These are phyloP conservation scores for Hanleya hanleyi DNA, from an alignment of 2,888 invertebrate species.

Conservation along the genomic window DNA sequence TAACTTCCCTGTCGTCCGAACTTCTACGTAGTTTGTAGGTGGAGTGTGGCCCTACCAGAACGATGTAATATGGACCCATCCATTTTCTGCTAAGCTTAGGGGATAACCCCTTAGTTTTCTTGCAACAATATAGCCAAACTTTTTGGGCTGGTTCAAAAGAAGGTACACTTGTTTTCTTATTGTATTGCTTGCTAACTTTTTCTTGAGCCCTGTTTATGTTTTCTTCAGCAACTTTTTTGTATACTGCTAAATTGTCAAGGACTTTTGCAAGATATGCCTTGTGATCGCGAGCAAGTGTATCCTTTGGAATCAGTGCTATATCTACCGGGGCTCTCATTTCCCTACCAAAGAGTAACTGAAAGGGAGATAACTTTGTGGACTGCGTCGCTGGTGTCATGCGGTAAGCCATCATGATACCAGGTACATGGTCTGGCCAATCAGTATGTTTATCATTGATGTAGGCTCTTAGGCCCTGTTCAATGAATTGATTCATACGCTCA, in stretches of 20 bases:
- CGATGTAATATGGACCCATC: slow-evolving; percentile 26
- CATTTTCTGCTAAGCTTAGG: slow-evolving; percentile 25
- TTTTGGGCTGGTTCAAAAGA: neutral
- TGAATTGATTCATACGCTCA: slow-evolving; percentile 15
- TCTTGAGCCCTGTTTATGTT: slow-evolving; percentile 14
- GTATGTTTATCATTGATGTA: neutral
- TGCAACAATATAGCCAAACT: slow-evolving; percentile 5
- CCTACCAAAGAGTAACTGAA: too few species aligned
- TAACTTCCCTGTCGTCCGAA: neutral
- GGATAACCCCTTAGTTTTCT: slow-evolving; percentile 1
- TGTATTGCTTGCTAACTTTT: slow-evolving; percentile 18
- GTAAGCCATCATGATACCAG: slow-evolving; percentile 40
- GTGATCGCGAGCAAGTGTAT: too few species aligned
- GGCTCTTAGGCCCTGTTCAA: neutral
- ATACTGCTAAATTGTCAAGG: too few species aligned
- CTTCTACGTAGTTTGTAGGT: slow-evolving; percentile 27
- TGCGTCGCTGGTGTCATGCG: slow-evolving; percentile 31
- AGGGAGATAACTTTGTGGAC: slow-evolving; percentile 23
- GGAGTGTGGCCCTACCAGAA: slow-evolving; percentile 17
- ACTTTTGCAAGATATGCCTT: too few species aligned
- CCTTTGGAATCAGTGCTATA: too few species aligned
- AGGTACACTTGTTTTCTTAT: slow-evolving; percentile 22
- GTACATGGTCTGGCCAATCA: slow-evolving; percentile 27
- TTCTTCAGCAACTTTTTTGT: too few species aligned
- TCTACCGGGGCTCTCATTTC: too few species aligned